Evolutionary conservation across 2,113 vertebrate genomes (phyloP), one percentile per base, ranked within the genome.

Genomic region (Illadopsis cleaveri): DNA sequence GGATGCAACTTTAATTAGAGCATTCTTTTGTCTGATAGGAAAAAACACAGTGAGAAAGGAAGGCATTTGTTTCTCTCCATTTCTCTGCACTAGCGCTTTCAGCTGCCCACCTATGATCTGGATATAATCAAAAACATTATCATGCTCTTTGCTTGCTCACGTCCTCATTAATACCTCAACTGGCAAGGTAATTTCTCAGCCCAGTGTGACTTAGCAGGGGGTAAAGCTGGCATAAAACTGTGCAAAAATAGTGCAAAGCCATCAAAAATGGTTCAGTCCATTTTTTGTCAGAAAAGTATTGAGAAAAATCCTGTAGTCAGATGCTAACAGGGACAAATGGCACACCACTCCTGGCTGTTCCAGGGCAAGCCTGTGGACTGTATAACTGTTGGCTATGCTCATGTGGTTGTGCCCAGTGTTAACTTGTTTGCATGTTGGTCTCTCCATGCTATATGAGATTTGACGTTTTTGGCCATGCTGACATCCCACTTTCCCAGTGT

Each of bases 151-250:
- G 78, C 56, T 93, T 81, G 82, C 88, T 96, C 96, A 89, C 65
- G 19, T 94, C 90, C 83, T 92, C 72, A 88, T 93, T 97, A 97
- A 96, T 88, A 94, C 64, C 44, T 93, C 71, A 73, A 53, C 81
- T 62, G 57, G 75, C 68, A 94, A 94, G 82, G 92, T 93, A 93
- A 96, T 96, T 96, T 96, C 86, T 94, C 90, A 95, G 89, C 50
- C 76, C 91, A 94, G 37, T 7, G 22, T 76, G 70, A 77, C 82
- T 87, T 48, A 69, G 88, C 28, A 72, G 81, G 81, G 22, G 37
- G 77, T 77, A 86, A 86, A 83, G 30, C 62, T 80, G 58, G 42
- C 0, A 0, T 38, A 81, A 75, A 72, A 40, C 54, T 17, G 15
- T 11, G 23, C 1, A 6, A 71, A 81, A 56, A 60, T 60, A 92